phyloP scores from a whole-genome alignment of 2,113 vertebrate genomes.

The Tauraco erythrolophus region DNA sequence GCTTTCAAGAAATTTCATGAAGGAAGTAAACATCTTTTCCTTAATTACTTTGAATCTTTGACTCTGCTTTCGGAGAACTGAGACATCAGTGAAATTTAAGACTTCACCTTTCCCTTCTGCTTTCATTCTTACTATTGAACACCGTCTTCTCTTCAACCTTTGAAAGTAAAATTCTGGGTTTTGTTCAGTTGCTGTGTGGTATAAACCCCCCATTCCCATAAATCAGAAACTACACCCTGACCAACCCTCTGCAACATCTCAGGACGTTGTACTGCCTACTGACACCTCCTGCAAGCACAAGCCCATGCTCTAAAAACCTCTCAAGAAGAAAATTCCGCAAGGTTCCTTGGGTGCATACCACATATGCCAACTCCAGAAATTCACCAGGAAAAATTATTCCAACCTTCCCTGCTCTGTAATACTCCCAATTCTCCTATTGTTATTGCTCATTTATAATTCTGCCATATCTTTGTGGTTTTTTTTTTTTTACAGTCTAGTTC shows the following conservation, averaged over 20 bases:
- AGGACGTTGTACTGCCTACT: fast-evolving
- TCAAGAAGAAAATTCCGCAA: not conserved
- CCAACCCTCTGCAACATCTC: not conserved
- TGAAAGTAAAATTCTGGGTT: fast-evolving
- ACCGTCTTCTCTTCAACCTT: not conserved
- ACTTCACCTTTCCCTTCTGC: not conserved
- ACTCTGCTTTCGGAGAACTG: not conserved
- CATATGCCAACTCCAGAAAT: fast-evolving
- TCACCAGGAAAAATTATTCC: not conserved
- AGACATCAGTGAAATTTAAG: not conserved
- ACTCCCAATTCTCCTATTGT: not conserved
- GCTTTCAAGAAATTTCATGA: not conserved
- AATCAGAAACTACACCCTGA: not conserved
- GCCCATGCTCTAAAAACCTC: fast-evolving
- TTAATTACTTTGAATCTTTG: not conserved
- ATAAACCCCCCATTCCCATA: not conserved
- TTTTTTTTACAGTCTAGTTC: not conserved
- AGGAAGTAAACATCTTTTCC: not conserved
- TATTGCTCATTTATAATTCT: not conserved
- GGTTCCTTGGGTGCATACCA: not conserved
- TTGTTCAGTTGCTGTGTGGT: not conserved
- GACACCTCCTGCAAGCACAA: not conserved
- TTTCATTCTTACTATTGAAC: fast-evolving
- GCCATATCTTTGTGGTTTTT: not conserved
- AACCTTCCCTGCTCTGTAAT: not conserved